phyloP scores from a whole-genome alignment of 2,113 vertebrate genomes.

The Butorides virescens region DNA sequence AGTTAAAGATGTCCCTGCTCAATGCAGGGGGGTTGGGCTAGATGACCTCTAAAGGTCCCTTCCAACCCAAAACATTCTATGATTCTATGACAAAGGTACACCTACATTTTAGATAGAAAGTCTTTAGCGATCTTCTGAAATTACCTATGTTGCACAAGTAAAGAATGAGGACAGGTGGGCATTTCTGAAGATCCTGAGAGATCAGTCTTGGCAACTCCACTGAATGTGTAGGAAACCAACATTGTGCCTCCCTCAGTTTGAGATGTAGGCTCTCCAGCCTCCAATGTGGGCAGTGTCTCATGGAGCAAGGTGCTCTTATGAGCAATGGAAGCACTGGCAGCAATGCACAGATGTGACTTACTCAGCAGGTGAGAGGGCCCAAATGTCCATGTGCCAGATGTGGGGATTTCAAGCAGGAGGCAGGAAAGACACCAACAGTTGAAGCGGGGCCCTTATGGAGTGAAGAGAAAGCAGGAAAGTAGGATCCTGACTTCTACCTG shows the following conservation, averaged over 20 bases:
- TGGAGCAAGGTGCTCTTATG: neutral
- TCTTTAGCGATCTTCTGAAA: neutral
- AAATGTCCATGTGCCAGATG: neutral
- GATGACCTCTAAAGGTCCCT: too few relatives aligned
- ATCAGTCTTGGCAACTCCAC: neutral
- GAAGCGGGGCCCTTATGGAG: neutral
- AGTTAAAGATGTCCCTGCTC: too few relatives aligned
- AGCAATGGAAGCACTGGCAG: neutral
- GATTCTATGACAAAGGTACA: neutral
- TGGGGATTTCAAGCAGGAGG: neutral
- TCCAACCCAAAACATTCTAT: too few relatives aligned
- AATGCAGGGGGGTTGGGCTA: too few relatives aligned
- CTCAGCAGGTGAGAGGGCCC: neutral
- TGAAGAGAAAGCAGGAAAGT: neutral
- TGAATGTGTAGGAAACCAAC: neutral
- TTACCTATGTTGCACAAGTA: neutral
- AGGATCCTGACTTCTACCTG: neutral
- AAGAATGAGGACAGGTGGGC: neutral
- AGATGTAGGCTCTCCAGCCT: neutral
- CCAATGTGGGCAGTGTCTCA: neutral
- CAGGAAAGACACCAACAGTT: neutral
- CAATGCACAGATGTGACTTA: neutral
- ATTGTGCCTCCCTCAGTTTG: neutral
- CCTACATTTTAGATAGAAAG: neutral
- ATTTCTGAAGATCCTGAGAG: neutral